Conservation (phyloP, 2,113 vertebrate genomes). For the Orthonyx spaldingii region DNA sequence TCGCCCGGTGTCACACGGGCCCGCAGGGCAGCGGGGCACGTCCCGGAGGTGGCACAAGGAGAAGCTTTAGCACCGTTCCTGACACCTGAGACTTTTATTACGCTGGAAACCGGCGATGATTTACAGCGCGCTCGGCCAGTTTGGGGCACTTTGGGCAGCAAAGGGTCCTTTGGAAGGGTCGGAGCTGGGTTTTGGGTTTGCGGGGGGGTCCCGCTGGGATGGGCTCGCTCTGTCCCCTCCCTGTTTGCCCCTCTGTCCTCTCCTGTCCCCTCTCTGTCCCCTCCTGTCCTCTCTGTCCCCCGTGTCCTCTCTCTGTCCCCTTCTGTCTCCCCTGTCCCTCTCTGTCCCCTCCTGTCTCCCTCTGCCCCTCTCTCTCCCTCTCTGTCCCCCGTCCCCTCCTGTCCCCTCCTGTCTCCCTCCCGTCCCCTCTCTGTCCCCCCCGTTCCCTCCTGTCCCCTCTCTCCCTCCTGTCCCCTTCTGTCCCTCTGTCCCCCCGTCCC, state of each 20-base stretch:
- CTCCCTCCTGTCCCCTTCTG: background rate
- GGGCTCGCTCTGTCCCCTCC: background rate
- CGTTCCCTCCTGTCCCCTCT: no score
- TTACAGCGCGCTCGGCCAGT: background rate
- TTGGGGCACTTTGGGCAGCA: background rate
- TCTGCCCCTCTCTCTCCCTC: background rate
- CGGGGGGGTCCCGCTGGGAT: background rate
- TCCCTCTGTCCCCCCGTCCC: background rate
- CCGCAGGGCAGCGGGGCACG: rapidly evolving
- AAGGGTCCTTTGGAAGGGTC: background rate
- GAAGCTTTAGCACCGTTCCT: rapidly evolving
- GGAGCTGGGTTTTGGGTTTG: rapidly evolving
- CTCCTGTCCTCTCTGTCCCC: background rate
- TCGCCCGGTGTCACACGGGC: rapidly evolving
- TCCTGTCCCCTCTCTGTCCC: background rate
- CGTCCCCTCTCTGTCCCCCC: background rate
- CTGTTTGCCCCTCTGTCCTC: background rate
- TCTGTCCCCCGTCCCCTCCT: no score
- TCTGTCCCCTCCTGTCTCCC: background rate
- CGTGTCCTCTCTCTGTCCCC: background rate
- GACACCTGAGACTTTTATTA: rapidly evolving
- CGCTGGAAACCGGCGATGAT: background rate
- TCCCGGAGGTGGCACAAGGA: rapidly evolving
- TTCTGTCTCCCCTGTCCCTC: no score
- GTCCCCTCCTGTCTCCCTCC: background rate